Conservation (phyloP, 2,888 invertebrate genomes). For the Drosophila leonis region DNA sequence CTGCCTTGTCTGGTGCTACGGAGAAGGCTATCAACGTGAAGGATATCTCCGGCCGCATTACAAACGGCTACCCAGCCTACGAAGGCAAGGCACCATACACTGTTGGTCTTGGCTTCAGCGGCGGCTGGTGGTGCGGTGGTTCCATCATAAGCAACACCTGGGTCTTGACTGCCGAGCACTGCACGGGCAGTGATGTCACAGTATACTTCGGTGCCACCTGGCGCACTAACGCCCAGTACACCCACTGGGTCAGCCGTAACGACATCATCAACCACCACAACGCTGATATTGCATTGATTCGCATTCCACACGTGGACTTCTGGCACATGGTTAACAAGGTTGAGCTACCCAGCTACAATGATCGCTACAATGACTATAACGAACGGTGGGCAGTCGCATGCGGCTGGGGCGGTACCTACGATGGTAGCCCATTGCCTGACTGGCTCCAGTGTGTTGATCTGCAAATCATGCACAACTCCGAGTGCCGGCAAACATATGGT, state of each 20-base stretch:
- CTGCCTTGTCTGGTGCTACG: slow-evolving; percentile 6
- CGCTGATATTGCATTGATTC: slow-evolving; percentile 64
- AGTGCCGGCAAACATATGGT: slow-evolving; percentile 67
- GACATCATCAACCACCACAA: slow-evolving; percentile 58
- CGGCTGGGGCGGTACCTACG: slow-evolving; percentile 77
- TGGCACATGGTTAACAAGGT: slow-evolving; percentile 50
- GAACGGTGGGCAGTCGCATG: slow-evolving; percentile 59
- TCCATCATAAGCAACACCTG: slow-evolving; percentile 75
- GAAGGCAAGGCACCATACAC: slow-evolving; percentile 75
- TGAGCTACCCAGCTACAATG: slow-evolving; percentile 54
- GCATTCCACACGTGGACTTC: slow-evolving; percentile 64
- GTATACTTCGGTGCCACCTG: slow-evolving; percentile 68
- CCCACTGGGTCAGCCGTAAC: slow-evolving; percentile 56
- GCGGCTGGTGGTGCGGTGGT: slow-evolving; percentile 74
- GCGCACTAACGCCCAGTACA: slow-evolving; percentile 63
- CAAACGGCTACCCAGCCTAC: slow-evolving; percentile 63
- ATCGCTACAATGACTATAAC: slow-evolving; percentile 52
- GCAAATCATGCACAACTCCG: slow-evolving; percentile 77
- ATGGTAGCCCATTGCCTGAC: slow-evolving; percentile 53
- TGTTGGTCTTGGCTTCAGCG: slow-evolving; percentile 72
- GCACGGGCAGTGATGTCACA: slow-evolving; percentile 62
- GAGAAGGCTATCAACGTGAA: slow-evolving; percentile 18
- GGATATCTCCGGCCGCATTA: slow-evolving; percentile 56
- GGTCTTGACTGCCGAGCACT: slow-evolving; percentile 81
- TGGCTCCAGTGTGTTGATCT: slow-evolving; percentile 82